Base-by-base conservation (phyloP, 1,140 invertebrate genomes). In the Ostrea denselamellosa region DNA sequence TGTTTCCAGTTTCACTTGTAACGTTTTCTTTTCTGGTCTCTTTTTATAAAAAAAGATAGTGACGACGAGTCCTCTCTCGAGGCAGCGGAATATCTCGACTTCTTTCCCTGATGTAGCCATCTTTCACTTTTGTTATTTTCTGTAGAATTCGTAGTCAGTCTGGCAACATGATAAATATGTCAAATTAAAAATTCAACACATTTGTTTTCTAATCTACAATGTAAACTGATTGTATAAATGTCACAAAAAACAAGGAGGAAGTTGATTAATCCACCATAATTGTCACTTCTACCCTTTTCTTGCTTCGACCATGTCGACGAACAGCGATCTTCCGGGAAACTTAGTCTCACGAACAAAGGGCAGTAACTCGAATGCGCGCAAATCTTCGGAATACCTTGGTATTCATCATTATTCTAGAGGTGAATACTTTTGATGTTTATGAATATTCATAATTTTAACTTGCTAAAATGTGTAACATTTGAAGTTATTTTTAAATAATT, bases 1-100 rank as follows among this genome's bases (percentile, higher is more conserved):
- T 1, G 88, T 90, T 51, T 90, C 90, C 14, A 89, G 83, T 81
- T 85, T 89, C 17, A 89, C 88, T 86, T 88, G 86, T 2, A 90
- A 51, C 28, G 90, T 89, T 44, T 86, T 68, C 34, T 83, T 90
- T 83, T 90, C 90, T n/a, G 90, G 90, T 77, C 81, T 88, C 51
- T 86, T 90, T 54, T 83, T 88, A 25, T 25, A 53, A 65, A 89
- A 89, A 58, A 89, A 90, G 83, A 90, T 89, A 9, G 88, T 87
- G 56, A 89, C 89, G 44, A 89, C 88, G 7, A 90, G 83, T 56
- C 88, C 88, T 34, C 86, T 54, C 84, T 89, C 89, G 14, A 90
- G 58, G 62, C 83, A 81, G 54, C 86, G 83, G 17, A 58, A 44
- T 51, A 53, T 87, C 81, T 52, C 34, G 12, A 83, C 81, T 83